Percentiles rank a stretch among this genome's conserved stretches.
Evolutionary conservation across 2,113 vertebrate species (phyloP).

Genomic region (Myrmecophaga tridactyla): DNA sequence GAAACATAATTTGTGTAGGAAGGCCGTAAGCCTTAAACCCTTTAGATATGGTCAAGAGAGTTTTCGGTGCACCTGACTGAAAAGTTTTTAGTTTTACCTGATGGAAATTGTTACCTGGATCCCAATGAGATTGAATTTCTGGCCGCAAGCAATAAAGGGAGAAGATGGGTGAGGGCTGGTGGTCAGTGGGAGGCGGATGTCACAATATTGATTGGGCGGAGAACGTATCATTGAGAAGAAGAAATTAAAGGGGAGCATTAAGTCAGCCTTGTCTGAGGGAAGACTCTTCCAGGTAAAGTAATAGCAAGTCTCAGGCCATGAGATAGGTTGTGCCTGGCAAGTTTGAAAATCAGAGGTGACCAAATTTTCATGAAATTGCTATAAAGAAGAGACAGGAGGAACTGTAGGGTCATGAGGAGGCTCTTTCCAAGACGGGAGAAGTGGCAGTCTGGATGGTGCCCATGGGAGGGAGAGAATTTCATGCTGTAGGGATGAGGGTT

Average conservation of each 20-base stretch:
- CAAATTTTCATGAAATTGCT: background rate
- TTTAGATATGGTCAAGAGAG: background rate
- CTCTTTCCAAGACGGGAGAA: background rate
- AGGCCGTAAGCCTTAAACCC: background rate
- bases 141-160: background rate
- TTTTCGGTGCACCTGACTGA: background rate
- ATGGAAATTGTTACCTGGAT: background rate
- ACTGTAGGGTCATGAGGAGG: background rate
- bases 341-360: background rate
- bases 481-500: background rate
- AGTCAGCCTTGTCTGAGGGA: background rate
- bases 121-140: background rate
- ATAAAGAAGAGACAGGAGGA: background rate
- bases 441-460: background rate
- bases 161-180: background rate
- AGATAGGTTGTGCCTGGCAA: background rate
- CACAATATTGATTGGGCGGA: background rate
- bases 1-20: conserved; percentile 31
- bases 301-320: background rate
- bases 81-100: background rate
- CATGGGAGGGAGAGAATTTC: background rate
- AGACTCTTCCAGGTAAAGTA: background rate
- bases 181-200: background rate
- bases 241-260: background rate
- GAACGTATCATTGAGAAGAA: background rate